Evolutionary conservation across 2,888 invertebrate species (phyloP).

Genomic region (Eubasilissa splendida): DNA sequence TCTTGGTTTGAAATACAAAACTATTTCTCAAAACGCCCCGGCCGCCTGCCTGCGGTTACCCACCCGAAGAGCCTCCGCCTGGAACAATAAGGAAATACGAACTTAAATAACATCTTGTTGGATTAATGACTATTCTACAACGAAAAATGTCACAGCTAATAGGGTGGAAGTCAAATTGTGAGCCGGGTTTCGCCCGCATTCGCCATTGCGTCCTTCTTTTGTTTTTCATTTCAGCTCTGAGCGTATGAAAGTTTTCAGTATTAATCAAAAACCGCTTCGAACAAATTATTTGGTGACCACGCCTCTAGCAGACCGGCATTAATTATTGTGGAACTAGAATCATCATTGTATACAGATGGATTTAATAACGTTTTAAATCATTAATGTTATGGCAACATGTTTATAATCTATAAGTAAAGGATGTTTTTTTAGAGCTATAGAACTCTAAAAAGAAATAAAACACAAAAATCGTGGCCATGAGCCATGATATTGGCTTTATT

Average conservation of each 20-base stretch:
- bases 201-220: conserved; percentile 17
- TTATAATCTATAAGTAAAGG: no score
- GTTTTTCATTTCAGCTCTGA: conserved; percentile 25
- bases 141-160: conserved; percentile 46
- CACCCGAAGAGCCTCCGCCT: not conserved
- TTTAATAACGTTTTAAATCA: no score
- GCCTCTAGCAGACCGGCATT: conserved; percentile 40
- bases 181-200: conserved; percentile 11
- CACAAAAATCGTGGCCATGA: no score
- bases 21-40: conserved; percentile 21
- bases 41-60: conserved; percentile 17
- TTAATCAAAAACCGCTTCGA: conserved; percentile 45
- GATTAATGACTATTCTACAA: conserved; percentile 42
- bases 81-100: conserved; percentile 43
- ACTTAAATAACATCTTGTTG: conserved; percentile 43
- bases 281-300: conserved; percentile 34
- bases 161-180: conserved; percentile 46
- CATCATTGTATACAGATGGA: no score
- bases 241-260: conserved; percentile 44
- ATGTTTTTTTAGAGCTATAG: no score
- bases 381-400: no score
- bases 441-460: no score
- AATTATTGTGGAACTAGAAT: conserved; percentile 16
- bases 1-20: conserved; percentile 14
- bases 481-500: no score